Evolutionary conservation across 2,888 invertebrate genomes (phyloP).

Genomic region (Lacanobia oleracea): DNA sequence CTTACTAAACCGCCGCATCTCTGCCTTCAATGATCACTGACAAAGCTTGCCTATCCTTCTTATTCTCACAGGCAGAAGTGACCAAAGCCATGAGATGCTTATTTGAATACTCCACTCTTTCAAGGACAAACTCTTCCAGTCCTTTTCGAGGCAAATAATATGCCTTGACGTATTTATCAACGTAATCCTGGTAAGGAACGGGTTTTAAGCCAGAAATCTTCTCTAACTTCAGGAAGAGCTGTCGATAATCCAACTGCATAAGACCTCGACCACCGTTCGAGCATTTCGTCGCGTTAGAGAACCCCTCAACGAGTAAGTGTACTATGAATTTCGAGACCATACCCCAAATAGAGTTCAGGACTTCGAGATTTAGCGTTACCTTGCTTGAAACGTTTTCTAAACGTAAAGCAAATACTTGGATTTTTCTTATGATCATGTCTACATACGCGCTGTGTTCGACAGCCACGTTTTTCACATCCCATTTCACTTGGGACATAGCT

Average conservation of each 20-base stretch:
- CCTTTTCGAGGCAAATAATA: conserved; percentile 97
- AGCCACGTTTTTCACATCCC: conserved; percentile 98
- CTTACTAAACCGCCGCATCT: conserved; percentile 68
- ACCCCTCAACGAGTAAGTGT: conserved; percentile 97
- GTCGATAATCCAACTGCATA: conserved; percentile 99
- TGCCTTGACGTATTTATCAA: conserved; percentile 98
- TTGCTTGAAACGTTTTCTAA: conserved; percentile 93
- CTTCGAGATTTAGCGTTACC: conserved; percentile 93
- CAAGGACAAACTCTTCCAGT: conserved; percentile 96
- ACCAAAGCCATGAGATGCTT: conserved; percentile 97
- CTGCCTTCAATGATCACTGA: conserved; percentile 93
- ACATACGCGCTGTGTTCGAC: conserved; percentile 98
- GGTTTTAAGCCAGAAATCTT: conserved; percentile 96
- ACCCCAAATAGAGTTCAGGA: conserved; percentile 95
- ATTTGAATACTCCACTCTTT: conserved; percentile 96
- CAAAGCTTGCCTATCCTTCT: conserved; percentile 95
- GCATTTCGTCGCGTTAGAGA: conserved; percentile 97
- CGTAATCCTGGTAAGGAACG: conserved; percentile 96
- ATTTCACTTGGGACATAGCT: conserved; percentile 98
- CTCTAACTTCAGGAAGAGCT: conserved; percentile 97
- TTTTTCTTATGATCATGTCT: conserved; percentile 93
- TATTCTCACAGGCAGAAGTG: conserved; percentile 96
- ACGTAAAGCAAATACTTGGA: conserved; percentile 94
- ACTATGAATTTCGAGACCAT: conserved; percentile 96
- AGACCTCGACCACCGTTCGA: conserved; percentile 98